Base-by-base conservation (phyloP, 2,888 invertebrate species). In the Thyatira batis region DNA sequence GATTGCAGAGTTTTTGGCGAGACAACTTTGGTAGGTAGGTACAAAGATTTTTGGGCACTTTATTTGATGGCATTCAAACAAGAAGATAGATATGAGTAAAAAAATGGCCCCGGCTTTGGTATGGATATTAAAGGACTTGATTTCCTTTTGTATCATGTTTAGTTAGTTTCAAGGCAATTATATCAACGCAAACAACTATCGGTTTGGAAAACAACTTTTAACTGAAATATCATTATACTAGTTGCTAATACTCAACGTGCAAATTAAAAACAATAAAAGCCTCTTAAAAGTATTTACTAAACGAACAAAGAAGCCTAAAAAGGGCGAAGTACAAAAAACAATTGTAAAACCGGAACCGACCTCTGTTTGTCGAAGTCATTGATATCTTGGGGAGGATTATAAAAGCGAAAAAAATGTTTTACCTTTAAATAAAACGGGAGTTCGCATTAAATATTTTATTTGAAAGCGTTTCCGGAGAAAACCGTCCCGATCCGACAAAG, bases 401-500 rank as follows among this genome's bases (percentile, higher is more conserved):
- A 27, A 48, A 20, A 20, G 27, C 27, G 27, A n/a, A 48, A 45
- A 13, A 48, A 27, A 45, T 45, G 3, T 27, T 27, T 28, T 27
- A 27, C 10, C 45, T 25, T 46, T 25, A 46, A 46, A 39, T 9
- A 17, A 48, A 57, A 54, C 51, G 6, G 13, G 45, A 28, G 21
- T 39, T 30, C 10, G 5, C 44, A 43, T 59, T 52, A 46, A 57
- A 62, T 60, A 61, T 64, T 67, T 53, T n/a, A 62, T 56, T 55
- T 20, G 13, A 25, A 59, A 59, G 49, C 8, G 49, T 57, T 54
- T 58, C 17, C 52, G n/a, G 39, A n/a, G 17, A 17, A 39, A 39
- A 39, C 13, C 55, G 60, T 55, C 65, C 60, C 61, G 53, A 57
- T 50, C 54, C 55, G 63, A 72, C 61, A 68, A 68, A 73, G 70